Conservation (phyloP, 2,888 invertebrate genomes). For the Drosophila paranaensis region DNA sequence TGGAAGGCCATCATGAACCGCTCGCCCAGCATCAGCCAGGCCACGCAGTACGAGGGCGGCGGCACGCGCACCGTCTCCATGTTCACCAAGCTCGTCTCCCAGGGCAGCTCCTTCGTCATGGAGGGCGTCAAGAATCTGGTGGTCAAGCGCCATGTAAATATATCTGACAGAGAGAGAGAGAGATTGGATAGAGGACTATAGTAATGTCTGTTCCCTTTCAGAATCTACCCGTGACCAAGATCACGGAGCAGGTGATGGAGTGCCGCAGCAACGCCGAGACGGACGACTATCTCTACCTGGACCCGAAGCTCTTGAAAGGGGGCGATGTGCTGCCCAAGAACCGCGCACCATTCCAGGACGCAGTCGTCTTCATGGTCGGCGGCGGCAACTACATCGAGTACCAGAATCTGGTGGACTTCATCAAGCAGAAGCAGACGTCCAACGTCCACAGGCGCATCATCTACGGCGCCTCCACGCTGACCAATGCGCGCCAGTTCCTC, state of each 20-base stretch:
- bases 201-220: constrained; percentile 81
- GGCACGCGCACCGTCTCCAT: constrained; percentile 98
- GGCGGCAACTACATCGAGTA: constrained; percentile 99
- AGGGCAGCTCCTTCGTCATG: constrained; percentile 99
- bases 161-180: background rate
- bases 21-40: constrained; percentile 85
- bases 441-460: constrained; percentile 92
- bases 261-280: constrained; percentile 91
- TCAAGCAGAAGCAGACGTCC: constrained; percentile 92
- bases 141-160: constrained; percentile 96
- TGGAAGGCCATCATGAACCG: constrained; percentile 89
- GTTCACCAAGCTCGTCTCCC: constrained; percentile 98
- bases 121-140: constrained; percentile 99
- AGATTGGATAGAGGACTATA: background rate
- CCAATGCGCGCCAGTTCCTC: constrained; percentile 97
- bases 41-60: constrained; percentile 95
- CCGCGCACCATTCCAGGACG: constrained; percentile 92
- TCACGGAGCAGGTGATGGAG: constrained; percentile 95
- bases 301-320: constrained; percentile 96
- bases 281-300: constrained; percentile 96
- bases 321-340: constrained; percentile 88
- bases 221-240: constrained; percentile 97
- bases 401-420: constrained; percentile 98
- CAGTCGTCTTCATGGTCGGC: constrained; percentile 95
- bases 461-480: constrained; percentile 97